Evolutionary conservation across 2,797 vertebrate genomes (phyloP).

Genomic region (Fringilla coelebs): DNA sequence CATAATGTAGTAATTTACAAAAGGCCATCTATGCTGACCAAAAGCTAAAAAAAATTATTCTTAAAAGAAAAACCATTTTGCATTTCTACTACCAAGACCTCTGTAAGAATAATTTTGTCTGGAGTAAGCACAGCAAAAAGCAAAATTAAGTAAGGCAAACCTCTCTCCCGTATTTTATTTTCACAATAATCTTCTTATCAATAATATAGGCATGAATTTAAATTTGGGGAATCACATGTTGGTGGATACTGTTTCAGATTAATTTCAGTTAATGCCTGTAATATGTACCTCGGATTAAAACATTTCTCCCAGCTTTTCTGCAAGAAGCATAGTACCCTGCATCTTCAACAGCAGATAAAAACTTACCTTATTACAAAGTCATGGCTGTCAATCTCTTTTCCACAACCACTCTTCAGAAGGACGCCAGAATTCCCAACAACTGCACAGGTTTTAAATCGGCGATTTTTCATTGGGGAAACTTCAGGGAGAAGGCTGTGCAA

Average conservation of each 20-base stretch:
- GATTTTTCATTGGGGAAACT: conserved; percentile 87
- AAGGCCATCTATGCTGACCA: not conserved
- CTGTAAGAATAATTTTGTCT: not conserved
- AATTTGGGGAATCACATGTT: not conserved
- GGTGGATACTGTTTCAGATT: not conserved
- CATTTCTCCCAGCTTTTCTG: not conserved
- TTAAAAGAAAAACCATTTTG: not conserved
- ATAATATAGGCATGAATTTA: not conserved
- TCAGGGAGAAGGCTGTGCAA: conserved; percentile 86
- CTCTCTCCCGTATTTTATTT: not conserved
- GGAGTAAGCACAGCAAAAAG: not conserved
- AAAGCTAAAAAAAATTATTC: not conserved
- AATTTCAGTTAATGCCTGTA: not conserved
- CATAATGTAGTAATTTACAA: not conserved
- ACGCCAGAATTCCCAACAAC: conserved; percentile 91
- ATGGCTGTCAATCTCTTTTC: conserved; percentile 86
- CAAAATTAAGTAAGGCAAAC: not conserved
- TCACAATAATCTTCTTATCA: not conserved
- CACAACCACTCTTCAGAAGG: conserved; percentile 84
- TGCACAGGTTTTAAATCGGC: conserved; percentile 84
- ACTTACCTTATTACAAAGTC: conserved; percentile 87
- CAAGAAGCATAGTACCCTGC: not conserved
- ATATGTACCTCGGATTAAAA: not conserved
- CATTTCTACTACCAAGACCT: not conserved
- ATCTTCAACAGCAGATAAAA: conserved; percentile 6